These are phyloP conservation scores for Andinoacara biseriatus DNA, from an alignment of 2,113 vertebrate species.

Conservation along the genomic window DNA sequence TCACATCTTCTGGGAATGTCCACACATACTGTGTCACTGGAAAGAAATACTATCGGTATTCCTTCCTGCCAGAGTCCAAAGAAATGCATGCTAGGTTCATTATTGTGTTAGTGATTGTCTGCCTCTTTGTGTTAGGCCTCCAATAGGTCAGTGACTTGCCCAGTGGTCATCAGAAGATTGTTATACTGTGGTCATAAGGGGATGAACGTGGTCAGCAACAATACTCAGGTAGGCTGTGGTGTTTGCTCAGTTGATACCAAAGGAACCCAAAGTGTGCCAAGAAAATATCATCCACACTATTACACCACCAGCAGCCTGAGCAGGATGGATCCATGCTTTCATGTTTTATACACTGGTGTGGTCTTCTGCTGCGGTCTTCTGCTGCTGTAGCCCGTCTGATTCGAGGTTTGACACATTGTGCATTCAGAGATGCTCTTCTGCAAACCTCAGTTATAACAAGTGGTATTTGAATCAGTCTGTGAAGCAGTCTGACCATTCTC, in stretches of 20 bases:
- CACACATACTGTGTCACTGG: not conserved
- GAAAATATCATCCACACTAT: too few species aligned
- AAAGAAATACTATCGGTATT: not conserved
- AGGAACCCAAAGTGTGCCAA: too few species aligned
- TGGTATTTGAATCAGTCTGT: not conserved
- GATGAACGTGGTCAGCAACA: not conserved
- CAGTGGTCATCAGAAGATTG: not conserved
- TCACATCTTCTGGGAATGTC: not conserved
- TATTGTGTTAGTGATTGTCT: not conserved
- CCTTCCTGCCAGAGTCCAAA: not conserved
- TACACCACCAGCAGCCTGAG: too few species aligned
- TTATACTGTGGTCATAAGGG: fast-evolving
- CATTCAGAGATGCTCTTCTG: not conserved
- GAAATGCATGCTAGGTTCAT: not conserved
- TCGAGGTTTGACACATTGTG: not conserved
- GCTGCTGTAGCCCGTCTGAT: not conserved
- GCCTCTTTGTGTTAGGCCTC: not conserved
- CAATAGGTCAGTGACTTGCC: not conserved
- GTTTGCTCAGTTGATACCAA: too few species aligned
- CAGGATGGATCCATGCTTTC: too few species aligned
- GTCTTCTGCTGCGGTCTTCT: too few species aligned
- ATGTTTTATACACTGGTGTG: fast-evolving
- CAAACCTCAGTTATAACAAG: not conserved
- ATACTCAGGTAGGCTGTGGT: too few species aligned
- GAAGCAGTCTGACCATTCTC: not conserved